Evolutionary conservation across 2,113 vertebrate genomes (phyloP), one percentile per base, ranked within the genome.

Genomic region (Salvelinus namaycush): DNA sequence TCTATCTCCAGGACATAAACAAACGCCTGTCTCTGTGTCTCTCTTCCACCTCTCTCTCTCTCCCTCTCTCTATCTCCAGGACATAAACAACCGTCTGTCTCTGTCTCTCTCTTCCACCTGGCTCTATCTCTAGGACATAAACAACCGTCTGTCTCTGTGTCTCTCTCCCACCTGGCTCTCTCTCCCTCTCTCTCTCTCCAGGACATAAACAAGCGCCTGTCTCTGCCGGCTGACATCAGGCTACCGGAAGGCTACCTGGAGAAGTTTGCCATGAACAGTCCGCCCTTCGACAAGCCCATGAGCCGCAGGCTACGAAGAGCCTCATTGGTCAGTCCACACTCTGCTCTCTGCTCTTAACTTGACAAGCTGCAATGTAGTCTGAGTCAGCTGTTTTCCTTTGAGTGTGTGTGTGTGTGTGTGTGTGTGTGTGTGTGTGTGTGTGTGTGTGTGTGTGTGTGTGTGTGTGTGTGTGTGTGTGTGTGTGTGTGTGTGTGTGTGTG

Each of bases 131-230:
- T 0, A 31, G 29, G 2, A 2, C 4, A 4, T 29, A 29, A 29
- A 29, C 27, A 29, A 29, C 0, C 3, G 2, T 0, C 29, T 31
- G 29, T 31, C 29, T 5, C 4, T 31, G 29, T 31, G 29, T 5
- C 31, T 31, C 31, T 31, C 29, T 31, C 5, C 31, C 39, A 16
- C 39, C n/a, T 69, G 20, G 67, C 49, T 62, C 9, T 51, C 12
- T 34, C n/a, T 74, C 48, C 78, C 4, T 34, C 44, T 48, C 20
- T 51, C 54, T 29, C 48, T 54, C 26, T 27, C 76, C 86, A 95
- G 94, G 94, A 95, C 87, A 92, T 95, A 80, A 94, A 95, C 90
- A 95, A 95, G 70, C 94, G 94, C 29, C 80, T 95, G 81, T 95
- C 94, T 78, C 92, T 95, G 73, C 94, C 94, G 20, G 93, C 92